A percentile compares a stretch with the other conserved stretches of the same genome.
These are phyloP conservation scores for Excalfactoria chinensis DNA, from an alignment of 2,113 vertebrate species.

Conservation along the genomic window DNA sequence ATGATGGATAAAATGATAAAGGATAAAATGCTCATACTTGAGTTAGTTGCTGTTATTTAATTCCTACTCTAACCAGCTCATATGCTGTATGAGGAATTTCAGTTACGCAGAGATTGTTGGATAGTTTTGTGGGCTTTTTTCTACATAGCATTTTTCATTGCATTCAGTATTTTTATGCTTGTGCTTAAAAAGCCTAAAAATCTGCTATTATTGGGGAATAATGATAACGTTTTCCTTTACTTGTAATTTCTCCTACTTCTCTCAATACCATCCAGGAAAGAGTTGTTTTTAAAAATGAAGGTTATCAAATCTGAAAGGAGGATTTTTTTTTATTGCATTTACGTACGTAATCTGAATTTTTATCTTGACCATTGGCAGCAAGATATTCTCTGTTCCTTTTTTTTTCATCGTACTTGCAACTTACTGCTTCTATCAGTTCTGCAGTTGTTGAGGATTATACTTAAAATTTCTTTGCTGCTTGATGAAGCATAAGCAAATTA, in stretches of 20 bases:
- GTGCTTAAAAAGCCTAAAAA: neutral
- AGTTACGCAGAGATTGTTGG: neutral
- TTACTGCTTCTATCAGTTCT: neutral
- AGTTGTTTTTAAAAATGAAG: neutral
- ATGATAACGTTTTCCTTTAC: neutral
- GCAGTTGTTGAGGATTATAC: neutral
- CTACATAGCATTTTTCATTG: neutral
- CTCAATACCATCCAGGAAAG: conserved; percentile 42
- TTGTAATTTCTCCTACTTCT: conserved; percentile 33
- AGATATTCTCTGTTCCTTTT: conserved; percentile 50
- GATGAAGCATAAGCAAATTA: conserved; percentile 64
- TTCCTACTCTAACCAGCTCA: neutral
- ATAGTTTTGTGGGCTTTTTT: neutral
- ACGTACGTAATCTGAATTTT: neutral
- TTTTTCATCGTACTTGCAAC: neutral
- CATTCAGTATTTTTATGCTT: neutral
- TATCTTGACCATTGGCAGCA: neutral
- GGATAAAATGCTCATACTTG: neutral
- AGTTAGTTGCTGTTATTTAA: neutral
- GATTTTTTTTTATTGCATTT: neutral
- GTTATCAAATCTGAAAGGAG: neutral
- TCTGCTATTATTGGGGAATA: neutral
- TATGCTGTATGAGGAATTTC: neutral
- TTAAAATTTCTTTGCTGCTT: conserved; percentile 43
- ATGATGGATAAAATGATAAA: neutral